phyloP scores from a whole-genome alignment of 2,888 invertebrate species.

The Nomada hirtipes region DNA sequence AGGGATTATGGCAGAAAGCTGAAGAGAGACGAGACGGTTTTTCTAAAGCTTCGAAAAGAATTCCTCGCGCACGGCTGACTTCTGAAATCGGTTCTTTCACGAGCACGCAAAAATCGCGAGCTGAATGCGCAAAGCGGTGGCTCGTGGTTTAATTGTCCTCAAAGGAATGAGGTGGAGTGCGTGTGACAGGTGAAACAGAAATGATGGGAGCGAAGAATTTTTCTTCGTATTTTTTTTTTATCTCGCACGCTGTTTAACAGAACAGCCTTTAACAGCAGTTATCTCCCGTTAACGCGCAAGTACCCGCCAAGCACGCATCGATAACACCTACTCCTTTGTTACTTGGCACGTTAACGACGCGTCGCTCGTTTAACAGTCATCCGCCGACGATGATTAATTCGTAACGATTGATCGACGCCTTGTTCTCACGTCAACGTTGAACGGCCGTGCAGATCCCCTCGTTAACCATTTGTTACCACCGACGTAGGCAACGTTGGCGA shows the following conservation, averaged over 20 bases:
- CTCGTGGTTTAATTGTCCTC: slow-evolving; percentile 11
- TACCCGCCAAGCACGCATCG: slow-evolving; percentile 19
- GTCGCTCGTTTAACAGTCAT: slow-evolving; percentile 16
- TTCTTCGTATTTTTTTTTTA: too few relatives aligned
- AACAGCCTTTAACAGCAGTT: slow-evolving; percentile 50
- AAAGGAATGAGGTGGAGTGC: too few relatives aligned
- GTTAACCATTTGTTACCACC: slow-evolving; percentile 1
- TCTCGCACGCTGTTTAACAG: slow-evolving; percentile 36
- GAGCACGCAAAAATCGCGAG: not conserved
- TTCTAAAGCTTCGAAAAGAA: slow-evolving; percentile 46
- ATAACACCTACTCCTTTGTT: slow-evolving; percentile 43
- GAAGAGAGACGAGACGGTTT: slow-evolving; percentile 55
- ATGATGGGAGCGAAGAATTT: not conserved
- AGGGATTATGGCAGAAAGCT: slow-evolving; percentile 58
- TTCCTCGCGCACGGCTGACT: slow-evolving; percentile 49
- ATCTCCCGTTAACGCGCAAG: slow-evolving; percentile 54
- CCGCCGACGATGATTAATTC: slow-evolving; percentile 38
- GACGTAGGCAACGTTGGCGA: not conserved
- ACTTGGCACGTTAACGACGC: slow-evolving; percentile 34
- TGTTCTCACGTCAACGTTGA: not conserved
- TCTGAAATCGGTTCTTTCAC: slow-evolving; percentile 55
- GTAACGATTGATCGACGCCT: slow-evolving; percentile 27
- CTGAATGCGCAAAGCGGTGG: slow-evolving; percentile 21
- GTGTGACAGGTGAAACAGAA: not conserved
- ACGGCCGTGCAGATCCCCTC: not conserved